Base-by-base conservation (phyloP, 2,888 invertebrate species). In the Laothoe populi region DNA sequence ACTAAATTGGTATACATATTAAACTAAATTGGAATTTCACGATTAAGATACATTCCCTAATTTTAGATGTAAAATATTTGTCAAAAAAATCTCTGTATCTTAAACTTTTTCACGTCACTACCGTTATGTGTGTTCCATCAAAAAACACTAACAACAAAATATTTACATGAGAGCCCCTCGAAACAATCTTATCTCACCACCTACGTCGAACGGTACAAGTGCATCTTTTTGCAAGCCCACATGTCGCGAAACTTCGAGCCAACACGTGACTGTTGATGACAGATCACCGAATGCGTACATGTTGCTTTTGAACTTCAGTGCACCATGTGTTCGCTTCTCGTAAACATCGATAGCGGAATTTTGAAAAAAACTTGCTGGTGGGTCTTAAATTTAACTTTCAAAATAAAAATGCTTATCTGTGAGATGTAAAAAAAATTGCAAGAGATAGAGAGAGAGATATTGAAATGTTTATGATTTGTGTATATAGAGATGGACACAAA, bases 211-310 rank as follows among this genome's bases (percentile, higher is more conserved):
- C 53, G 62, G 63, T 62, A 66, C 63, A 63, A 67, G 60, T 58
- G 64, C 66, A 65, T 13, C 48, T 60, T 48, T 60, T 60, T 48
- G 60, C 48, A 48, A n/a, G 53, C 49, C 63, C 59, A 64, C 67
- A 68, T 62, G 63, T 66, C 64, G 62, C 67, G 59, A 59, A 63
- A 69, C 60, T 40, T 60, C 60, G 38, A 49, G 66, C 65, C 70
- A 70, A 74, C 77, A 77, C 67, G 69, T 77, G 80, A 74, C 72
- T 71, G 64, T 66, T 64, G 78, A 71, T 73, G 78, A 82, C 77
- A 77, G 75, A 79, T 81, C 76, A 70, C 65, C 68, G 66, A 70
- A 66, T 67, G 49, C 62, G 63, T 67, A 65, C 61, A 65, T 40
- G 61, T 65, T 46, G 40, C 26, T 58, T 45, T 48, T 42, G 45